Conservation (phyloP, 2,797 vertebrate species). For the Nyctibius grandis region DNA sequence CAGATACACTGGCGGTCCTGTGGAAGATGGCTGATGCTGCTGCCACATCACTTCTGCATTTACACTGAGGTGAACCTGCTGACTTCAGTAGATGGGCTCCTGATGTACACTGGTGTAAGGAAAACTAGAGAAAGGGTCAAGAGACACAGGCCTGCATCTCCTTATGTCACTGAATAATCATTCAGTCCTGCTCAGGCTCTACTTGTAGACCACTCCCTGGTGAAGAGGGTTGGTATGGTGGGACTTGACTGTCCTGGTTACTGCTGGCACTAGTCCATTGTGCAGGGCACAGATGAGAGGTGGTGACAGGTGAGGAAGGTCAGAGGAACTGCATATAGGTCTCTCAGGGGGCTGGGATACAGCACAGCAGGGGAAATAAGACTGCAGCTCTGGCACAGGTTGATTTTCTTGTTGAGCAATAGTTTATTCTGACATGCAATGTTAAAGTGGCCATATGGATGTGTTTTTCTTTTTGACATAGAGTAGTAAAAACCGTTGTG, state of each 20-base stretch:
- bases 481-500: neutral
- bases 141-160: neutral
- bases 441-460: neutral
- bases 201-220: neutral
- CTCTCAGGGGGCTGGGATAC: neutral
- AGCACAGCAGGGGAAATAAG: neutral
- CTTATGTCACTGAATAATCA: neutral
- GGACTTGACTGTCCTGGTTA: neutral
- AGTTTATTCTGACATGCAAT: neutral
- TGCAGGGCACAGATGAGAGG: neutral
- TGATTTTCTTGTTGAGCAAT: neutral
- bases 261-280: neutral
- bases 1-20: neutral
- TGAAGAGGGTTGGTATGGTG: neutral
- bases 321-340: neutral
- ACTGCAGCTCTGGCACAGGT: neutral
- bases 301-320: neutral
- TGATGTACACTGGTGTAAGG: neutral
- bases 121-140: neutral
- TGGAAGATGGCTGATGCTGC: neutral
- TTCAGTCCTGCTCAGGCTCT: neutral
- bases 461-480: neutral
- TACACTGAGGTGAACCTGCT: neutral
- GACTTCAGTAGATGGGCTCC: neutral
- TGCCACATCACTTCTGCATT: neutral